Conservation (phyloP, 2,888 invertebrate species). For the Mylabris sibirica region DNA sequence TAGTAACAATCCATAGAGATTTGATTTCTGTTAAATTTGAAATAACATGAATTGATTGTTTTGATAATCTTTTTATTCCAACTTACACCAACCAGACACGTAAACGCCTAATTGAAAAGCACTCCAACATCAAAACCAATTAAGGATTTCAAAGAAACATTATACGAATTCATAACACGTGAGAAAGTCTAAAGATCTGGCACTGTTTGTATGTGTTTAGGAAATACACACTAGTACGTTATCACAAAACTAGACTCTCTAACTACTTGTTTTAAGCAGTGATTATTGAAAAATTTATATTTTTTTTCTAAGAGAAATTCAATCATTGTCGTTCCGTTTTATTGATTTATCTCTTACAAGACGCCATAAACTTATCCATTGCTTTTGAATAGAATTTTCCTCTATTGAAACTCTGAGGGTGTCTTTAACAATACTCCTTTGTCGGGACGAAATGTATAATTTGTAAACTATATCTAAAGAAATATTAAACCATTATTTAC, state of each 20-base stretch:
- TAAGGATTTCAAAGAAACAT: constrained; percentile 36
- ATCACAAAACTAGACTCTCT: neutral
- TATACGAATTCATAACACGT: constrained; percentile 31
- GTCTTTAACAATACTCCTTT: neutral
- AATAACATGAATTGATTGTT: constrained; percentile 13
- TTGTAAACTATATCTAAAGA: constrained; percentile 1
- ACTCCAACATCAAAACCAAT: constrained; percentile 28
- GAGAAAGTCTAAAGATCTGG: constrained; percentile 27
- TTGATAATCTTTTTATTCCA: neutral
- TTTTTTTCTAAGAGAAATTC: neutral
- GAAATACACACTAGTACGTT: neutral
- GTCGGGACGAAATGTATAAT: neutral
- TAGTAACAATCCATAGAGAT: constrained; percentile 11
- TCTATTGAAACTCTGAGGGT: neutral
- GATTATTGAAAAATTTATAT: neutral
- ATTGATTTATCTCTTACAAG: neutral
- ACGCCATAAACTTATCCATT: neutral
- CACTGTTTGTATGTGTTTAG: neutral
- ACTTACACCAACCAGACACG: constrained; percentile 9
- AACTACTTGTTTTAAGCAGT: neutral
- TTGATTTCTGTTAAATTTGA: constrained; percentile 17
- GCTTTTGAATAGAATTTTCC: neutral
- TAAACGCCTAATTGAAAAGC: constrained; percentile 24
- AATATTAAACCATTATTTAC: neutral
- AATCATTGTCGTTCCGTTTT: neutral